phyloP scores from a whole-genome alignment of 2,797 vertebrate species.

The Tangara arthus region DNA sequence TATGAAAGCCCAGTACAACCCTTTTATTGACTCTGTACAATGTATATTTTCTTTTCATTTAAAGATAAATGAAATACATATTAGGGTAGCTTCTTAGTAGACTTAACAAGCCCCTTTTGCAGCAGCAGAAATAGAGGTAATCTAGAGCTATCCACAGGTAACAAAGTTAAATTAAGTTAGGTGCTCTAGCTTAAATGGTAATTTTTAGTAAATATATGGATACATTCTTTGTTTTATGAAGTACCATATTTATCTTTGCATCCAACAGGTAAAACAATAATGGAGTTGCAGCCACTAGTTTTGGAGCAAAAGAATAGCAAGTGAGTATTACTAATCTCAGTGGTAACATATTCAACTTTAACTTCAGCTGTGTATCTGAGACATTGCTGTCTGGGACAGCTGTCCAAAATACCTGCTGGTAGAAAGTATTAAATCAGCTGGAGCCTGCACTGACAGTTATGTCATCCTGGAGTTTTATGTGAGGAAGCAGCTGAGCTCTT shows the following conservation, averaged over 20 bases:
- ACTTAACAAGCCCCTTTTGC: background rate
- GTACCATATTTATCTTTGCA: conserved; percentile 44
- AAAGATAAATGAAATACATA: background rate
- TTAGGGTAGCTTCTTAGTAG: background rate
- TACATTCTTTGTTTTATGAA: background rate
- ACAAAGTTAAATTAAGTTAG: background rate
- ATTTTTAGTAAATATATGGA: background rate
- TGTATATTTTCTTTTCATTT: background rate
- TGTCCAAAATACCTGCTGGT: background rate
- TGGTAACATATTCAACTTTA: background rate
- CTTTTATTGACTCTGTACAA: background rate
- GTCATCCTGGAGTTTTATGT: background rate
- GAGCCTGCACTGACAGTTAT: background rate
- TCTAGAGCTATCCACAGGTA: background rate
- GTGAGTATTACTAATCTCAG: conserved; percentile 30
- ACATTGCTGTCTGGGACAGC: background rate
- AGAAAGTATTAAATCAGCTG: background rate
- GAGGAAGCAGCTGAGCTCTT: background rate
- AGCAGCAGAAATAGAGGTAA: background rate
- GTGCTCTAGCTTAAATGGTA: background rate
- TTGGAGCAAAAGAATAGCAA: conserved; percentile 62
- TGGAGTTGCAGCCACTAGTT: conserved; percentile 77
- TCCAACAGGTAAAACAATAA: conserved; percentile 56
- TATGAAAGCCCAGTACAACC: background rate
- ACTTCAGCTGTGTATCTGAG: background rate